Conservation (phyloP, 2,888 invertebrate species). For the Herminia tarsipennalis region DNA sequence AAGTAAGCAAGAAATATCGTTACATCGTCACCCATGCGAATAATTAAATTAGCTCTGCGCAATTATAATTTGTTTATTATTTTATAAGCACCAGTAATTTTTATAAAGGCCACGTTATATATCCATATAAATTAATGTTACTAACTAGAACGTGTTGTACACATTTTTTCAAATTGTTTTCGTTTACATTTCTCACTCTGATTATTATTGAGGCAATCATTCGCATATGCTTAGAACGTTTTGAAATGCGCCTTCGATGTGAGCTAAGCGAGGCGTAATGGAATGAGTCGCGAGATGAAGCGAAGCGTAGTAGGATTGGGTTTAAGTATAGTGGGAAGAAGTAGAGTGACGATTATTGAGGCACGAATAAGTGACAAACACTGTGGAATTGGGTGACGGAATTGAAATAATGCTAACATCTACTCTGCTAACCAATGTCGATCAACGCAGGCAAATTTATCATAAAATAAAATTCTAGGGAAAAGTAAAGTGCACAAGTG, state of each 20-base stretch:
- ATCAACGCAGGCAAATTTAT: no score
- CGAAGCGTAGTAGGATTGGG: neutral
- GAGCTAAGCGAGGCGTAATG: neutral
- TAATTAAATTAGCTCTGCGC: slow-evolving; percentile 1
- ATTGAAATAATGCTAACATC: no score
- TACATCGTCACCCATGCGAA: no score
- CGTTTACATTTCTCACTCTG: slow-evolving; percentile 52
- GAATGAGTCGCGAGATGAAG: neutral
- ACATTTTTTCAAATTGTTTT: slow-evolving; percentile 31
- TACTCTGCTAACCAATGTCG: no score
- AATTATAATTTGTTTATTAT: slow-evolving; percentile 16
- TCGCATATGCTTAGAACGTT: slow-evolving; percentile 33
- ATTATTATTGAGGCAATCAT: slow-evolving; percentile 44
- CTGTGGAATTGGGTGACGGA: no score
- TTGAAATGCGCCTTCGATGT: slow-evolving; percentile 20
- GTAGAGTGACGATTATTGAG: no score
- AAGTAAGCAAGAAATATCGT: no score
- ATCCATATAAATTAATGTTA: slow-evolving; percentile 37
- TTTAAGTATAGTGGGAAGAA: no score
- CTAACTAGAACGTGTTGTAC: slow-evolving; percentile 39
- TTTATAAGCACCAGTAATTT: slow-evolving; percentile 15
- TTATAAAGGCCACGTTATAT: slow-evolving; percentile 24
- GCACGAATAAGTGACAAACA: no score
- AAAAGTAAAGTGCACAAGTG: no score
- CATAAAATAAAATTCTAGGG: no score